Conservation (phyloP, 2,113 vertebrate genomes). For the Camelus dromedarius region DNA sequence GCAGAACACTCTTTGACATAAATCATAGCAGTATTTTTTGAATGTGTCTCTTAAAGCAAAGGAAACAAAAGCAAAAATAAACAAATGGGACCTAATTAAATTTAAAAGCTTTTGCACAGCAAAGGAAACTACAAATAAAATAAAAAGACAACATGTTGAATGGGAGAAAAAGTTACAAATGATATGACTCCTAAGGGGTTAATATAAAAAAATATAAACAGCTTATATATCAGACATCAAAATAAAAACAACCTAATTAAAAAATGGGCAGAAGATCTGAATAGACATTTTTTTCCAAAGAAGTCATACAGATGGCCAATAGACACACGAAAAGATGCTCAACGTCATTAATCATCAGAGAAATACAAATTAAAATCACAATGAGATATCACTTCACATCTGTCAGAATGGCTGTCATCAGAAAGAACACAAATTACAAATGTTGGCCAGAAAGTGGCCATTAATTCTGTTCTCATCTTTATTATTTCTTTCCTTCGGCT, state of each 20-base stretch:
- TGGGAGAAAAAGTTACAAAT: background rate
- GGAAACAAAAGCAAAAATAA: background rate
- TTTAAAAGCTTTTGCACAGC: background rate
- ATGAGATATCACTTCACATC: background rate
- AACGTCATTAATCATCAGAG: background rate
- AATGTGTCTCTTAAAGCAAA: background rate
- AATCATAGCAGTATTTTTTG: background rate
- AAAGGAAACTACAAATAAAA: background rate
- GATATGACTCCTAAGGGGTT: background rate
- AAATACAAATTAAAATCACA: background rate
- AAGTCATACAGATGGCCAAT: background rate
- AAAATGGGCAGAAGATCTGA: background rate
- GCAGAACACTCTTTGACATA: background rate
- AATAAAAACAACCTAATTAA: too few relatives aligned
- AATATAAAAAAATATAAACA: background rate
- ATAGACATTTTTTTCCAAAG: background rate
- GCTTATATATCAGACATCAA: background rate
- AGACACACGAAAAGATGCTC: background rate
- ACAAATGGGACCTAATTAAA: background rate
- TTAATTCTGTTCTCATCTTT: background rate
- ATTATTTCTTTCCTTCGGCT: background rate
- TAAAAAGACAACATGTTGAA: background rate
- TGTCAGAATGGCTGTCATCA: background rate
- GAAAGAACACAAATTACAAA: background rate
- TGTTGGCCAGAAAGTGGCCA: too few relatives aligned